Base-by-base conservation (phyloP, 2,888 invertebrate genomes). In the Drosophila mulleri region DNA sequence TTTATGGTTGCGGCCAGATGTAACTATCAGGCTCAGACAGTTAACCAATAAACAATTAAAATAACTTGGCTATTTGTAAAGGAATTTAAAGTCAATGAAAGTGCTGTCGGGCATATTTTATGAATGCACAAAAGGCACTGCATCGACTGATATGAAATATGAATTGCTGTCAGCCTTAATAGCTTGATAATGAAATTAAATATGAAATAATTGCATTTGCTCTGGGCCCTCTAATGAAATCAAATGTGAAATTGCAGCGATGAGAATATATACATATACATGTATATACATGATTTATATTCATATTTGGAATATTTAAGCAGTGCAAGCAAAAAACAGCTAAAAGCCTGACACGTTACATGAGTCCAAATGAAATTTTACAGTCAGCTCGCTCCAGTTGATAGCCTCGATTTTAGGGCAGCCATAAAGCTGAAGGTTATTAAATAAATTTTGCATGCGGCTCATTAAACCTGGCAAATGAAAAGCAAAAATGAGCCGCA, bases 401-500 rank as follows among this genome's bases (percentile, higher is more conserved):
- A 16, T 37, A 14, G 63, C 60, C 79, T 2, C 11, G 39, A 67
- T 35, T 83, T 78, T 74, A 87, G 65, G 74, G 59, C 29, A 48
- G 23, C 58, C 66, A 64, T 83, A 83, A 88, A 88, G 42, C 52
- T 60, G 52, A 83, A 83, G 65, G 67, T 83, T 77, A 87, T 83
- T 83, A 89, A 87, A 83, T 89, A 87, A 78, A 89, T 89, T 72
- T 89, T 87, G 60, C 57, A 87, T 87, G 78, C 53, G 75, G 53
- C 82, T 83, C 89, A 83, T 83, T 89, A 78, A 89, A 72, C 63
- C 54, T 58, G 67, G 66, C 70, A 53, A 39, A 23, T 0, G 11
- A 3, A 37, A 57, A 62, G 16, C 4, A 37, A 37, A 37, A 37
- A 37, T 29, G 29, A 29, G 29, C 54, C 59, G 47, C 14, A 45